Evolutionary conservation across 2,888 invertebrate species (phyloP).

Genomic region (Coelogynopora nodosa): DNA sequence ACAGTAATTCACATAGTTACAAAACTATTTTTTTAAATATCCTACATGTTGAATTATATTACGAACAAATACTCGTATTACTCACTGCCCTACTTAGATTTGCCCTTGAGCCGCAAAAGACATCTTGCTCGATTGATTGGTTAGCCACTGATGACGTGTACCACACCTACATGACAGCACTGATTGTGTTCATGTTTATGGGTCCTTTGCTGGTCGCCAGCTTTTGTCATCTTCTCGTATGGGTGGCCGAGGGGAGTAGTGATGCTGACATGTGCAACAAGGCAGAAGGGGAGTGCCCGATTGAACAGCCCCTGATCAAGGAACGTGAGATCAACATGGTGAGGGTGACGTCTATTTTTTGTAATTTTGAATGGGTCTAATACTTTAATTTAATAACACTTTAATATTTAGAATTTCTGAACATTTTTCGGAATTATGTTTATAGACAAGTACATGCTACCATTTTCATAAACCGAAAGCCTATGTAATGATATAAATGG

Average conservation of each 20-base stretch:
- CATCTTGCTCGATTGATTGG: conserved; percentile 57
- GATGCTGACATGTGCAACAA: neutral
- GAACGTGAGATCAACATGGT: neutral
- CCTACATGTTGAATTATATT: no score
- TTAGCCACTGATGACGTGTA: conserved; percentile 51
- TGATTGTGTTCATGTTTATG: neutral
- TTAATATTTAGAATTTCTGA: no score
- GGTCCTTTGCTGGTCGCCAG: neutral
- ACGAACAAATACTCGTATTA: neutral
- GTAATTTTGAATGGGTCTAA: no score
- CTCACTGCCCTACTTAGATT: conserved; percentile 48
- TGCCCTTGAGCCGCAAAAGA: conserved; percentile 51
- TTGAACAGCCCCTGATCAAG: neutral
- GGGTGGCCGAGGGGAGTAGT: neutral
- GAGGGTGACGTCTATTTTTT: no score
- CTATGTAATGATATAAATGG: no score
- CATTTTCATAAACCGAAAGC: no score
- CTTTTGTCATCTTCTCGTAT: neutral
- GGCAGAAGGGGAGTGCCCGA: neutral
- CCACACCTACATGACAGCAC: conserved; percentile 51
- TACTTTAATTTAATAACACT: no score
- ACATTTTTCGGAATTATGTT: no score
- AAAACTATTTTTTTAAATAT: no score
- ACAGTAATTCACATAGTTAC: no score
- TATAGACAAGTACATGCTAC: no score